phyloP scores from a whole-genome alignment of 2,888 invertebrate genomes.

The Myopa testacea region DNA sequence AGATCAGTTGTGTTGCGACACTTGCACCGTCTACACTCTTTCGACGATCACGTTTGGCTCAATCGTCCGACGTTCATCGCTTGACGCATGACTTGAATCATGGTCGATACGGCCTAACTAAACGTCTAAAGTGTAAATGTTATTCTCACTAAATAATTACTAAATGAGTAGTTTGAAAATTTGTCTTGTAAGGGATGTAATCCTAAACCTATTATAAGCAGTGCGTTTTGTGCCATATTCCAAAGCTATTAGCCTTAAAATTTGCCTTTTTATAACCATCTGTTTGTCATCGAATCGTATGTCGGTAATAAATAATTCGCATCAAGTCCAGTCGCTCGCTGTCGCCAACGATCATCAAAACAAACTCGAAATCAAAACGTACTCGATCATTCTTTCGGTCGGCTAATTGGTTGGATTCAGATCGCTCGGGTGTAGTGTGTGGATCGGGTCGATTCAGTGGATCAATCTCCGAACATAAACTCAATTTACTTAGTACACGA shows the following conservation, averaged over 20 bases:
- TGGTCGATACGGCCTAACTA: not conserved
- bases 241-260: slow-evolving; percentile 25
- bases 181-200: too few relatives aligned
- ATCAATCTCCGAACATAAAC: slow-evolving; percentile 20
- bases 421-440: slow-evolving; percentile 11
- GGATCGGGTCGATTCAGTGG: not conserved
- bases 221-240: slow-evolving; percentile 5
- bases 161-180: too few relatives aligned
- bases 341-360: slow-evolving; percentile 28
- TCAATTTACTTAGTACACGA: slow-evolving; percentile 6
- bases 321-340: slow-evolving; percentile 14
- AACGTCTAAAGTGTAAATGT: not conserved
- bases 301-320: slow-evolving; percentile 7
- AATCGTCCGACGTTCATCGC: not conserved
- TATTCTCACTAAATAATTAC: not conserved
- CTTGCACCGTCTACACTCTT: slow-evolving; percentile 62
- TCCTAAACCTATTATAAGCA: not conserved
- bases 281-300: slow-evolving; percentile 25
- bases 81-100: slow-evolving; percentile 14
- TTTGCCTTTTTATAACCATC: slow-evolving; percentile 36
- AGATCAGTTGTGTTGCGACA: slow-evolving; percentile 68
- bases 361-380: slow-evolving; percentile 28
- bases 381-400: slow-evolving; percentile 18
- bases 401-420: not conserved
- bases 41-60: not conserved